Evolutionary conservation across 2,113 vertebrate species (phyloP).

Genomic region (Neolamprologus variostigma): DNA sequence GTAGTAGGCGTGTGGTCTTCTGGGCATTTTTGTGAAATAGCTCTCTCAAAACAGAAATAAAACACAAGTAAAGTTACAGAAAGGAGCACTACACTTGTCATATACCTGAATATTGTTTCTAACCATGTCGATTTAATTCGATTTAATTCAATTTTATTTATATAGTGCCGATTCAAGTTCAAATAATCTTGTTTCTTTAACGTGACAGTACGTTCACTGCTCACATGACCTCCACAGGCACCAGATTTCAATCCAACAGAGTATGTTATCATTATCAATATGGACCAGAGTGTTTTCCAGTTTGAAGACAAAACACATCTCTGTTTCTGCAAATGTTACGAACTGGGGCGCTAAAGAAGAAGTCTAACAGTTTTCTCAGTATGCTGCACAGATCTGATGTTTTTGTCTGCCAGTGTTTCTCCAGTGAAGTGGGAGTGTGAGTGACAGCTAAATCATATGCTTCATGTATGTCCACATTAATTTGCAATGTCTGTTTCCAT

Average conservation of each 20-base stretch:
- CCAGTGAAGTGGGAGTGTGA: background rate
- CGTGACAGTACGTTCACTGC: rapidly evolving
- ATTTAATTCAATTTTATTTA: background rate
- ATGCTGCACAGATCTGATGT: background rate
- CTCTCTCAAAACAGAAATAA: background rate
- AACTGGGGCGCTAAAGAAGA: background rate
- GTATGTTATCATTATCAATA: background rate
- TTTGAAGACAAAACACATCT: background rate
- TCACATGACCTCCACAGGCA: background rate
- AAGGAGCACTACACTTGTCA: background rate
- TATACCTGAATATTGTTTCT: background rate
- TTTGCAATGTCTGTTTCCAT: background rate
- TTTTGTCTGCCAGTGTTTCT: background rate
- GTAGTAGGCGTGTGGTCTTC: background rate
- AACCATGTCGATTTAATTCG: background rate
- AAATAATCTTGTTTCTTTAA: background rate
- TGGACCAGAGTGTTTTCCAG: background rate
- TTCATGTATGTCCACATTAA: background rate
- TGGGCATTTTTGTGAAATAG: background rate
- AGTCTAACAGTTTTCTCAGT: background rate
- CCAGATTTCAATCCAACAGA: background rate
- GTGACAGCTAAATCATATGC: background rate
- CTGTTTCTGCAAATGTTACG: background rate
- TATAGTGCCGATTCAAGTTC: background rate
- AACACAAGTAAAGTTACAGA: background rate